Conservation (phyloP, 1,140 invertebrate species). For the Macrosteles quadrilineatus region DNA sequence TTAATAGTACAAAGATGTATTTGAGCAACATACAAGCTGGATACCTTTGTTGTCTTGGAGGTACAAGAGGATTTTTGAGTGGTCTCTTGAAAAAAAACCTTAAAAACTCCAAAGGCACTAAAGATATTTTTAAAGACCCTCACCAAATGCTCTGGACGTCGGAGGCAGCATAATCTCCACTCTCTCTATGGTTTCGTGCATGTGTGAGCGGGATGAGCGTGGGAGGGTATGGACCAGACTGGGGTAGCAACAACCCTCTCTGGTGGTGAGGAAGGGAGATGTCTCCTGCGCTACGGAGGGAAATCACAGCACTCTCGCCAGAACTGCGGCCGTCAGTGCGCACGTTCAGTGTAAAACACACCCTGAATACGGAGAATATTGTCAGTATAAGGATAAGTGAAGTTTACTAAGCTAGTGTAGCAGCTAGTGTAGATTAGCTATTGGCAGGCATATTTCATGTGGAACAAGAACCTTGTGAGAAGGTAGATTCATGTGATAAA, state of each 20-base stretch:
- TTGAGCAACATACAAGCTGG: no score
- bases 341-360: conserved; percentile 73
- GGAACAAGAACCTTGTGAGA: no score
- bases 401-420: no score
- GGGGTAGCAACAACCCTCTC: conserved; percentile 76
- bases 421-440: no score
- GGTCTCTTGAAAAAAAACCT: no score
- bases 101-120: no score
- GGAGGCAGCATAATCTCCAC: conserved; percentile 80
- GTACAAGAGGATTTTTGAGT: no score
- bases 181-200: conserved; percentile 63
- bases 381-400: neutral
- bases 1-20: no score
- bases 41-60: no score
- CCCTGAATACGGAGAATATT: conserved; percentile 51
- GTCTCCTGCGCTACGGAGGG: conserved; percentile 80
- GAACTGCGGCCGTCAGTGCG: conserved; percentile 58
- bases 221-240: conserved; percentile 73
- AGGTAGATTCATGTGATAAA: no score
- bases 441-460: no score
- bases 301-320: conserved; percentile 75
- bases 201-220: conserved; percentile 77
- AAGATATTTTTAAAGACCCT: no score
- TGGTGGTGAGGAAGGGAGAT: conserved; percentile 76
- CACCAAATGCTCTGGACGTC: conserved; percentile 64